These are phyloP conservation scores for Syrphus vitripennis DNA, from an alignment of 2,888 invertebrate genomes.

Conservation along the genomic window DNA sequence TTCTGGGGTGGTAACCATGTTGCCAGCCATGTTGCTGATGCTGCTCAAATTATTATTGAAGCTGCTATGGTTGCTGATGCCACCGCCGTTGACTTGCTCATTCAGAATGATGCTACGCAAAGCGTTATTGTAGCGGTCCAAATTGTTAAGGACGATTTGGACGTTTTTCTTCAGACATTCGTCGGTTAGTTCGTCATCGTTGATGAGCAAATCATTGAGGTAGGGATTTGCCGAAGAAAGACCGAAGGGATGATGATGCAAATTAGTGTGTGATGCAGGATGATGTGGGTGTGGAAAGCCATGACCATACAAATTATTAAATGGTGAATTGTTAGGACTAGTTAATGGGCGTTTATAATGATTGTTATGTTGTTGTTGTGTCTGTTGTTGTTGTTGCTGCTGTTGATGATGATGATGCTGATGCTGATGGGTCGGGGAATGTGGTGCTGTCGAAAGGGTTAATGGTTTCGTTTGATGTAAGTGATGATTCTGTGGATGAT, in stretches of 20 bases:
- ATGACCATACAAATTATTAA: constrained; percentile 74
- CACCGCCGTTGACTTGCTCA: constrained; percentile 77
- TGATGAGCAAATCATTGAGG: constrained; percentile 71
- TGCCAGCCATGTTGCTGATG: constrained; percentile 73
- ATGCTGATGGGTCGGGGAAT: constrained; percentile 74
- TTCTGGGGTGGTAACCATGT: constrained; percentile 77
- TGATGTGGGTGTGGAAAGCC: constrained; percentile 64
- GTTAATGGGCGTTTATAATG: constrained; percentile 79
- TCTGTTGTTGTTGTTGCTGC: constrained; percentile 73
- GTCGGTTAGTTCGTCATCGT: constrained; percentile 79
- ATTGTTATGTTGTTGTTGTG: constrained; percentile 75
- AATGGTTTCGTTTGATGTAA: constrained; percentile 74
- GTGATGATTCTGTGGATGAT: constrained; percentile 60
- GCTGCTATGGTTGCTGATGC: constrained; percentile 75
- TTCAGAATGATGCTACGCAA: constrained; percentile 80
- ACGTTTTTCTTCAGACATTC: constrained; percentile 81
- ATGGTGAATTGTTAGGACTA: constrained; percentile 79
- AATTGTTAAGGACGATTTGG: constrained; percentile 80
- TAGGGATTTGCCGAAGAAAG: constrained; percentile 74
- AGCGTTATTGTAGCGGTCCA: constrained; percentile 81
- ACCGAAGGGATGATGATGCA: constrained; percentile 76
- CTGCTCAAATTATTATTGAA: constrained; percentile 73
- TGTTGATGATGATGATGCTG: constrained; percentile 72
- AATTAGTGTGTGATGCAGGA: constrained; percentile 45
- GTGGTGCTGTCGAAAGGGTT: constrained; percentile 74